Conservation (phyloP, 2,113 vertebrate genomes). For the Gobio gobio region DNA sequence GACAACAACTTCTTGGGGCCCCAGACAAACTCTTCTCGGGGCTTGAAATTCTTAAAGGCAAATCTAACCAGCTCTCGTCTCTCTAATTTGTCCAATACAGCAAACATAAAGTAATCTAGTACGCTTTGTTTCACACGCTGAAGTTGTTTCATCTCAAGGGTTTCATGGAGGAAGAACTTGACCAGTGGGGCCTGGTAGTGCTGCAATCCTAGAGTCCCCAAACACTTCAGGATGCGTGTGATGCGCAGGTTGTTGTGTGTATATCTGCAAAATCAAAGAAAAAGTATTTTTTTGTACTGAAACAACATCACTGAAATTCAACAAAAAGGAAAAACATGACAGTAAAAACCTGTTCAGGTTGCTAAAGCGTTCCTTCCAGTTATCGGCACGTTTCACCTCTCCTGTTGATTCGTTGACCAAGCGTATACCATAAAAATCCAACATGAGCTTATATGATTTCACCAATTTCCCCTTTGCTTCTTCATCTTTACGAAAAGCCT, state of each 20-base stretch:
- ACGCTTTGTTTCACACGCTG: constrained; percentile 79
- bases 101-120: constrained; percentile 92
- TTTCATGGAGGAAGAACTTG: constrained; percentile 88
- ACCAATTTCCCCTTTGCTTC: constrained; percentile 73
- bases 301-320: not conserved
- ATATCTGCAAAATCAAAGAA: constrained; percentile 69
- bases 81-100: constrained; percentile 75
- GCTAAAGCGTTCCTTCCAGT: constrained; percentile 80
- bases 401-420: constrained; percentile 73
- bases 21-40: constrained; percentile 81
- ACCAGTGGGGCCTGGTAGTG: constrained; percentile 87
- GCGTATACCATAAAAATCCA: constrained; percentile 89
- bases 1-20: constrained; percentile 79
- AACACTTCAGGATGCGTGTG: constrained; percentile 92
- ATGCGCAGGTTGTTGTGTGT: constrained; percentile 92
- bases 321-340: not conserved
- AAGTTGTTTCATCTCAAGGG: constrained; percentile 72
- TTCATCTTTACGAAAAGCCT: constrained; percentile 75
- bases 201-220: constrained; percentile 85
- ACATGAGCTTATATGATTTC: constrained; percentile 88
- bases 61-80: constrained; percentile 80
- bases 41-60: constrained; percentile 79
- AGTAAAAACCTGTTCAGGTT: constrained; percentile 84
- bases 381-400: constrained; percentile 70
- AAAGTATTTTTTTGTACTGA: not conserved